Base-by-base conservation (phyloP, 1,140 invertebrate genomes). In the Mercenaria mercenaria region DNA sequence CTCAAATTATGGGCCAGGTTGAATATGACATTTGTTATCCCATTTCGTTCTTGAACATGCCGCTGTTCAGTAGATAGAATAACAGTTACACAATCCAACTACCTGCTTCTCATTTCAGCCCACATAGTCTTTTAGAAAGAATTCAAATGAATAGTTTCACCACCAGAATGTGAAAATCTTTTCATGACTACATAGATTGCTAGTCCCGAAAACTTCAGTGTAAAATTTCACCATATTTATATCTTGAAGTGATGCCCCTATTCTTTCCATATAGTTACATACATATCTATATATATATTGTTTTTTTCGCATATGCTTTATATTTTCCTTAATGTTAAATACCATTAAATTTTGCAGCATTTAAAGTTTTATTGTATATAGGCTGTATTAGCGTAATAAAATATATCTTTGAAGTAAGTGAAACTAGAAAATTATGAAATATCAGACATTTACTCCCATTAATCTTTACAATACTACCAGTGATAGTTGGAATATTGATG, bases 171-270 rank as follows among this genome's bases (percentile, higher is more conserved):
- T 10, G 20, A 8, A 1, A 1, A 8, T 10, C 29, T 29, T 29
- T 64, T n/a, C 20, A n/a, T 10, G 8, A 29, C 20, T 29, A 64
- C 59, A 64, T 64, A 64, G n/a, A 64, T 64, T 11, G 4, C 10
- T n/a, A 64, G 59, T 64, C 59, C 59, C 59, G 26, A 1, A 64
- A 29, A 64, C 59, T 64, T 64, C 59, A 64, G n/a, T 64, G 59
- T 64, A 29, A 64, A 29, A 26, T 64, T 64, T 64, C 59, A 64
- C 59, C 10, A n/a, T 64, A 64, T 64, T 64, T 64, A 64, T 64
- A 29, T 29, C 8, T 26, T 3, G 11, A 20, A 23, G 11, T 11
- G 6, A 15, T 56, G n/a, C 26, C 15, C 15, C 23, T 64, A 64
- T 64, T n/a, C 59, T 29, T 4, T 10, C 59, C 29, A 56, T n/a